Evolutionary conservation across 2,797 vertebrate species (phyloP), one percentile per base, ranked within the genome.

Genomic region (Melanotaenia trifasciata): DNA sequence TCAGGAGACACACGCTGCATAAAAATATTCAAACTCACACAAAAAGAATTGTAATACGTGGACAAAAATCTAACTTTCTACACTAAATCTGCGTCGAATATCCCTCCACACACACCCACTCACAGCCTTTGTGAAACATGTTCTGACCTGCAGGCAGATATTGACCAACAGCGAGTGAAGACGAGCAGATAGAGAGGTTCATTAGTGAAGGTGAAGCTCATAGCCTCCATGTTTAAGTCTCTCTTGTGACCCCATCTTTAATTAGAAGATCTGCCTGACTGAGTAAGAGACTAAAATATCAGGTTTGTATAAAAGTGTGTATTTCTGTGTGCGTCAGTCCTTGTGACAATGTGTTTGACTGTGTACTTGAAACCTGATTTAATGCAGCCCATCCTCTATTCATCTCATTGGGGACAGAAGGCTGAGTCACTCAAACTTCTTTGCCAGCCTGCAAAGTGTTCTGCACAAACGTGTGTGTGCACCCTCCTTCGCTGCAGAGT

Each of bases 231-330:
- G 84, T 78, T 80, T 78, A 80, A 81, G 75, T 74, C 83, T 89
- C 86, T 89, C 84, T 9, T 26, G 81, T 45, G 81, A 86, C 83
- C 79, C 74, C 50, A 78, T 66, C 80, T 87, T 89, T 90, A 92
- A 91, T 92, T 85, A 89, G 85, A 75, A 80, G 81, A 67, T 33
- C 81, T 79, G 59, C 13, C 43, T 28, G 54, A 54, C 64, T 35
- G 18, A 36, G n/a, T 74, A 16, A 67, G 58, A 14, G 22, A 24
- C 57, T 57, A 14, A 54, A 61, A 68, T 65, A 66, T 64, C 67
- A 43, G 74, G 72, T 73, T 61, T 32, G 70, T 32, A 22, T 9
- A 4, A 51, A 68, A 28, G 30, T 63, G 50, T 70, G 72, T 18
- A 1, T 47, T 24, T 47, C 40, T 38, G 28, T 8, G 11, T 18